Evolutionary conservation across 1,140 invertebrate species (phyloP), one percentile per base, ranked within the genome.

Genomic region (Phymastichus coffea): DNA sequence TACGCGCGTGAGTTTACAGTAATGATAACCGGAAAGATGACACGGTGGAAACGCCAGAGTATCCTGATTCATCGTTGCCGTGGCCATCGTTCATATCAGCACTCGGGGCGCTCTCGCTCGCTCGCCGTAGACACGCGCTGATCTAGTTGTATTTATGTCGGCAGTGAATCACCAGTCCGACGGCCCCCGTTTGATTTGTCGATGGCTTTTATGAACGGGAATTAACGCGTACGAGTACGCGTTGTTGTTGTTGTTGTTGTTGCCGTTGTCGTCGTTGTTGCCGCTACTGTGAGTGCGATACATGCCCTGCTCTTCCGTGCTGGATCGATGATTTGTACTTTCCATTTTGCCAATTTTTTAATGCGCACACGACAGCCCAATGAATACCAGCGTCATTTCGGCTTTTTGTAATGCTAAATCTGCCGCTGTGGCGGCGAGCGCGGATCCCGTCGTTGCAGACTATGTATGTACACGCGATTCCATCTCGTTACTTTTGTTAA

Each of bases 181-280:
- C n/a, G n/a, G n/a, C n/a, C n/a, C n/a, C n/a, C n/a, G n/a, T 78
- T 79, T 79, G 76, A 78, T 79, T 79, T 79, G 77, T 79, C 73
- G 77, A 78, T 78, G 75, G 76, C 74, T 79, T 79, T 79, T 76
- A 78, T 78, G 73, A 75, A 74, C 73, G 71, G 70, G 75, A 77
- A 79, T 79, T 79, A 78, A 77, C 74, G 74, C 71, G 62, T 69
- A 70, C 71, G 70, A 14, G 46, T 20, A 10, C 3, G 33, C 15
- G 20, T 68, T 67, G 70, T 65, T 72, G 74, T 70, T 72, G 71
- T 77, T 79, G 78, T 79, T 78, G 74, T 77, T 78, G 73, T 72
- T 74, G 69, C 70, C 76, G 76, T 77, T 78, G 72, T 2, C 19
- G n/a, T 37, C 7, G 7, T 19, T 26, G 26, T 37, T 12, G 51